Conservation (phyloP, 30 jellyfish, hydroid and myxozoan species). For the Mastigias papua region DNA sequence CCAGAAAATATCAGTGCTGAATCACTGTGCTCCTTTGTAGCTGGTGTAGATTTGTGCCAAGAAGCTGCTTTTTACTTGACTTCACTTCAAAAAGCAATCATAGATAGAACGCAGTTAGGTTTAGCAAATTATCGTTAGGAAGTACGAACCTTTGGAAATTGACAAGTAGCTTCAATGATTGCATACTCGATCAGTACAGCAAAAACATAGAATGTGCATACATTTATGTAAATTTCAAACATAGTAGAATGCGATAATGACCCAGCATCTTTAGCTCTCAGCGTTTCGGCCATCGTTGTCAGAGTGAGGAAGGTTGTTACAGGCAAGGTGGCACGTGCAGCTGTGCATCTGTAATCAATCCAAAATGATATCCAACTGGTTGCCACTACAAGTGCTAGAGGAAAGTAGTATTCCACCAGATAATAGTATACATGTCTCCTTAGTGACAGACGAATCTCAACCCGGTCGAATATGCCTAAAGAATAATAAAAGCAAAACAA, state of each 20-base stretch:
- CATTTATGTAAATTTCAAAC: slow-evolving; percentile 61
- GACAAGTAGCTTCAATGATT: slow-evolving; percentile 24
- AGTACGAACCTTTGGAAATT: neutral
- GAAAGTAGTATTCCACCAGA: slow-evolving; percentile 43
- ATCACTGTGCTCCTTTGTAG: too few relatives aligned
- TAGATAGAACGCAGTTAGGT: too few relatives aligned
- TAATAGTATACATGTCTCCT: slow-evolving; percentile 39
- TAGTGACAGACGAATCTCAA: slow-evolving; percentile 16
- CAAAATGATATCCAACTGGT: slow-evolving; percentile 75
- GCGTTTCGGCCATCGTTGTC: slow-evolving; percentile 32
- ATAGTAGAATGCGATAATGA: slow-evolving; percentile 33
- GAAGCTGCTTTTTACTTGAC: too few relatives aligned
- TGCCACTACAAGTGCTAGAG: slow-evolving; percentile 48
- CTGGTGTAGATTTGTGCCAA: too few relatives aligned
- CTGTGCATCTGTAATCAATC: slow-evolving; percentile 54
- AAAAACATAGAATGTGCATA: slow-evolving; percentile 58
- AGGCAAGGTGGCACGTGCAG: slow-evolving; percentile 72
- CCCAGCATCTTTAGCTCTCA: slow-evolving; percentile 29
- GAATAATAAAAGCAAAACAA: neutral
- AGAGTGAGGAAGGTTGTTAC: slow-evolving; percentile 62
- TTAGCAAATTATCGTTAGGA: neutral
- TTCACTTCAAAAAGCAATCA: too few relatives aligned
- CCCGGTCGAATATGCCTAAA: slow-evolving; percentile 43
- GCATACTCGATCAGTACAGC: slow-evolving; percentile 71
- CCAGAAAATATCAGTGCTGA: too few relatives aligned